Evolutionary conservation across 2,113 vertebrate genomes (phyloP).

Genomic region (Butastur rufipennis): DNA sequence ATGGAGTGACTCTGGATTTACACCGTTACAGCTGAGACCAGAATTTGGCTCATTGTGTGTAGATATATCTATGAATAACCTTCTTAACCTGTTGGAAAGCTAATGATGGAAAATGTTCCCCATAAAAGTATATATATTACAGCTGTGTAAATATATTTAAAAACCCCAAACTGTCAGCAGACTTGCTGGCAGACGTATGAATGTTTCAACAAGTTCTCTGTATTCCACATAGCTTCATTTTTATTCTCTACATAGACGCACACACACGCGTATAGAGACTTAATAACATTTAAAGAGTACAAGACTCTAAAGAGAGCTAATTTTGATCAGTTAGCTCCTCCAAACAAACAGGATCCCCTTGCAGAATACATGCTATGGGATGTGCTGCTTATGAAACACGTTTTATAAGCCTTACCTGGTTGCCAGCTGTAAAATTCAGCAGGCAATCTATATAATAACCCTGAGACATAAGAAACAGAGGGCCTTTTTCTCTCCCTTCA

Average conservation of each 20-base stretch:
- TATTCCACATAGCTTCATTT: constrained; percentile 44
- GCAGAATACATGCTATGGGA: background rate
- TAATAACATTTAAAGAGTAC: background rate
- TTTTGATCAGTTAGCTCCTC: background rate
- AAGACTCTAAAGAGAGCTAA: background rate
- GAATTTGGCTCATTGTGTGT: constrained; percentile 40
- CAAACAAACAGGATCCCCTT: background rate
- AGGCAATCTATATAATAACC: background rate
- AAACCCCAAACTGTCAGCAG: constrained; percentile 45
- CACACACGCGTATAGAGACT: background rate
- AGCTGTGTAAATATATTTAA: constrained; percentile 67
- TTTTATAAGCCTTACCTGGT: constrained; percentile 23
- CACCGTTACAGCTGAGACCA: background rate
- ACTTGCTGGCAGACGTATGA: constrained; percentile 57
- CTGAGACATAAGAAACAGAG: background rate
- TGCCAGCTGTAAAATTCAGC: constrained; percentile 16
- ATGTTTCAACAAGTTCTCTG: constrained; percentile 64
- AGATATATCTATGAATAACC: constrained; percentile 71
- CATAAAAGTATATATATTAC: constrained; percentile 60
- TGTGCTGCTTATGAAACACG: background rate
- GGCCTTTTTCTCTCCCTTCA: background rate
- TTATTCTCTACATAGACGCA: constrained; percentile 34
- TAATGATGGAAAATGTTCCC: constrained; percentile 71
- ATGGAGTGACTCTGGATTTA: constrained; percentile 22
- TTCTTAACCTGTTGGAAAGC: constrained; percentile 60